A percentile compares a stretch with the other conserved stretches of the same genome.
These are phyloP conservation scores for Hydraecia micacea DNA, from an alignment of 2,888 invertebrate genomes.

Conservation along the genomic window DNA sequence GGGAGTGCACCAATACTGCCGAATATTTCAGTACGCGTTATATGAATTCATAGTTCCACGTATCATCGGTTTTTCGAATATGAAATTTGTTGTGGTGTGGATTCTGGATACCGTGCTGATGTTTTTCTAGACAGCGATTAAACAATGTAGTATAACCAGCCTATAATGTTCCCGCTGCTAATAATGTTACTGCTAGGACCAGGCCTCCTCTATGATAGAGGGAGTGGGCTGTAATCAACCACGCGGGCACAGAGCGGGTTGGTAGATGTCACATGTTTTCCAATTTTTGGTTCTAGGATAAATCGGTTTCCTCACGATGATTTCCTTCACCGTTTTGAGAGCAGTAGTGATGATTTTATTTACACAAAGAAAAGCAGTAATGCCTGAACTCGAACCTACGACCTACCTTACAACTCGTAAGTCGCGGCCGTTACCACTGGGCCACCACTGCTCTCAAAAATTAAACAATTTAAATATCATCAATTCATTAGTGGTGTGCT, in stretches of 20 bases:
- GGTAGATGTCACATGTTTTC: neutral
- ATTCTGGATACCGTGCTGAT: neutral
- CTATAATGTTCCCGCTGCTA: too few species aligned
- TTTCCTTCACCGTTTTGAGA: neutral
- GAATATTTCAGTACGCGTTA: conserved; percentile 29
- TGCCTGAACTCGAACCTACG: too few species aligned
- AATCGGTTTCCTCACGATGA: too few species aligned
- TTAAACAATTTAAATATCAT: neutral
- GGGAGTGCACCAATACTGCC: conserved; percentile 20
- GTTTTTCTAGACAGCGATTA: neutral
- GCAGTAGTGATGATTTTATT: too few species aligned
- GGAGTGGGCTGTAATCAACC: neutral
- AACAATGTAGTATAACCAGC: neutral
- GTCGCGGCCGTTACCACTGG: too few species aligned
- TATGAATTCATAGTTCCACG: conserved; percentile 29
- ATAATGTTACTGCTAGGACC: neutral
- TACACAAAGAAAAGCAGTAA: too few species aligned
- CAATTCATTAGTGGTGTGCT: neutral
- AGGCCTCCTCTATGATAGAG: neutral
- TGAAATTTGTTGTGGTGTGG: neutral
- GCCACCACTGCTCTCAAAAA: too few species aligned
- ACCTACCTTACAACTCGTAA: too few species aligned
- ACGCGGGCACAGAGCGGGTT: neutral
- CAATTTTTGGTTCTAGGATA: neutral
- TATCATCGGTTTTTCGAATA: conserved; percentile 23